Evolutionary conservation across 2,888 invertebrate species (phyloP), one percentile per base, ranked within the genome.

Genomic region (Notocelia uddmanniana): DNA sequence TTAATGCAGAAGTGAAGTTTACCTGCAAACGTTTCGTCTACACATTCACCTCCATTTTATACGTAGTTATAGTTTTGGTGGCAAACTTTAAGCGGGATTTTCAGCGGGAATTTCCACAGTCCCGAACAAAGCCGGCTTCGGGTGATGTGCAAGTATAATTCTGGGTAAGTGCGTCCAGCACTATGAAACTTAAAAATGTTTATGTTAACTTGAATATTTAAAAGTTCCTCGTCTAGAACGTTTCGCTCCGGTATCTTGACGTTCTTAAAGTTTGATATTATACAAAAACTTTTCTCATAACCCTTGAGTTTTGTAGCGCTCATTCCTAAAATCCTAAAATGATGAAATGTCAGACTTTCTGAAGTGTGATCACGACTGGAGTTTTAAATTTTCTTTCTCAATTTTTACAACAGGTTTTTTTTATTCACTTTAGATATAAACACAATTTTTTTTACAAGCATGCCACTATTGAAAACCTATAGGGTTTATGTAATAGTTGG

Each of bases 71-170:
- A 52, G 34, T 45, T 41, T 26, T 26, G 13, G 31, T 69, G 64
- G 59, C 67, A 60, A 37, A 45, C 64, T 73, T 59, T 19, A 58
- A 54, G 54, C 57, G 21, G 31, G 80, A 83, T 81, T 82, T 63
- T 79, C 84, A 83, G 78, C 81, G 59, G 76, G 81, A 85, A 78
- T 86, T 83, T 58, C 55, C 73, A 60, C 58, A 41, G 76, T 74
- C 54, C 74, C 62, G 18, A 58, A 62, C 63, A 75, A 75, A 78
- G 72, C 73, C 67, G 68, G 60, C 74, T 68, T 37, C 66, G 74
- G 73, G 74, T 74, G 67, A 76, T 77, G 64, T 77, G 74, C 79
- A 77, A 77, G 76, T 77, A 76, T 77, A 78, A 79, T 77, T 75
- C 62, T 68, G 68, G 37, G 60, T 34, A 74, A 78, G 70, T 78